A percentile compares a stretch with the other conserved stretches of the same genome.
Evolutionary conservation across 2,888 invertebrate species (phyloP).

Genomic region (Onthophagus sagittarius): DNA sequence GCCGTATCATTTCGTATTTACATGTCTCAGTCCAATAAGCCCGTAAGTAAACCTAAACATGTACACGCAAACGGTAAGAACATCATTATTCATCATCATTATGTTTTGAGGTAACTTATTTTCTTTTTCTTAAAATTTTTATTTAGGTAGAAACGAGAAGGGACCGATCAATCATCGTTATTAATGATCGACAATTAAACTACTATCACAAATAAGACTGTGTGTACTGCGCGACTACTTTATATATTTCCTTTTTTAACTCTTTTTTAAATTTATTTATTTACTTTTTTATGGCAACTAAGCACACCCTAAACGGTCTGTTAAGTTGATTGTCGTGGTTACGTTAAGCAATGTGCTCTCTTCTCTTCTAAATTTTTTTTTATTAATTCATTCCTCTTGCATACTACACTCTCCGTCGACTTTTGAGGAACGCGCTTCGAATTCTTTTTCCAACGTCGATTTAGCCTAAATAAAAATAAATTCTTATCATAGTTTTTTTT

Average conservation of each 20-base stretch:
- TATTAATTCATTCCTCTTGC: slow-evolving; percentile 13
- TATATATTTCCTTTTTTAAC: too few species aligned
- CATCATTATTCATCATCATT: neutral
- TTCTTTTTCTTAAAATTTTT: neutral
- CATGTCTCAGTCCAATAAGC: slow-evolving; percentile 13
- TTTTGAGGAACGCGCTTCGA: slow-evolving; percentile 45
- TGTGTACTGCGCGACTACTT: slow-evolving; percentile 19
- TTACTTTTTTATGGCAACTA: neutral
- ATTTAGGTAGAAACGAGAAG: slow-evolving; percentile 12
- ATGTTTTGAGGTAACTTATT: slow-evolving; percentile 20
- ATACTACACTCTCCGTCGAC: slow-evolving; percentile 42
- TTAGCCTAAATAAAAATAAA: slow-evolving; percentile 40
- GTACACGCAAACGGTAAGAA: neutral
- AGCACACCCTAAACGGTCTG: slow-evolving; percentile 22
- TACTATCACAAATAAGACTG: slow-evolving; percentile 26
- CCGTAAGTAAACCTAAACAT: slow-evolving; percentile 5
- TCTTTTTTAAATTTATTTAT: neutral
- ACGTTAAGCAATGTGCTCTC: slow-evolving; percentile 1
- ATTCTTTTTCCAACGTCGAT: slow-evolving; percentile 44
- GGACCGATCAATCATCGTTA: slow-evolving; percentile 19
- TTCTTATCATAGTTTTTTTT: neutral
- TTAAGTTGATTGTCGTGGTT: slow-evolving; percentile 27
- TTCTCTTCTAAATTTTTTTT: neutral
- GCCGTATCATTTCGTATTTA: slow-evolving; percentile 6
- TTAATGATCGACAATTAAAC: slow-evolving; percentile 19